Conservation (phyloP, 2,888 invertebrate species). For the Amiota minor region DNA sequence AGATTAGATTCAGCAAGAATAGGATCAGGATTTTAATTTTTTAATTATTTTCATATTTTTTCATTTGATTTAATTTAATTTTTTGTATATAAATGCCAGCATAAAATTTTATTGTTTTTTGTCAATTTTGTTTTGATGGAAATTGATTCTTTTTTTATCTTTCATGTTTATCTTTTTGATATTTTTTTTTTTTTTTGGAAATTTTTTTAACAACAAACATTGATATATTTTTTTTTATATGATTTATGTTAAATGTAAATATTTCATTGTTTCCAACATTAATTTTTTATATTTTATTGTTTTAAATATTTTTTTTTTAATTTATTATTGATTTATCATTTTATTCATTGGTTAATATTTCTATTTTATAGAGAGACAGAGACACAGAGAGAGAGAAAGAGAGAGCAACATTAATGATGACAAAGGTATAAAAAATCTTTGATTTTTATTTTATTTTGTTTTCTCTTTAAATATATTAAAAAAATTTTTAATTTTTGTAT, state of each 20-base stretch:
- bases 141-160: not conserved
- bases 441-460: not conserved
- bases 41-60: too few species aligned
- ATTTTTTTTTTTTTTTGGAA: not conserved
- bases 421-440: not conserved
- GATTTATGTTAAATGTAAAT: not conserved
- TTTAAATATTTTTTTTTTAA: not conserved
- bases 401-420: too few species aligned
- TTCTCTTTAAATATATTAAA: not conserved
- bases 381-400: too few species aligned
- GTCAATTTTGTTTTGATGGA: not conserved
- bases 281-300: constrained; percentile 13
- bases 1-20: not conserved
- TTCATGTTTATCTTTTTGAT: not conserved
- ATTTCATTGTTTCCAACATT: not conserved
- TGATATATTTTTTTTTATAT: constrained; percentile 6
- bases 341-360: too few species aligned
- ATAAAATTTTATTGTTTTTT: not conserved
- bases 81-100: not conserved
- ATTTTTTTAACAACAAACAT: constrained; percentile 25
- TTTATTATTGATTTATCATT: too few species aligned
- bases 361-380: too few species aligned
- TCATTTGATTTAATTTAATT: not conserved
- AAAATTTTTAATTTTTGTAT: not conserved
- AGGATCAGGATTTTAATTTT: too few species aligned